Evolutionary conservation across 2,113 vertebrate genomes (phyloP), one percentile per base, ranked within the genome.

Genomic region (Cairina moschata): DNA sequence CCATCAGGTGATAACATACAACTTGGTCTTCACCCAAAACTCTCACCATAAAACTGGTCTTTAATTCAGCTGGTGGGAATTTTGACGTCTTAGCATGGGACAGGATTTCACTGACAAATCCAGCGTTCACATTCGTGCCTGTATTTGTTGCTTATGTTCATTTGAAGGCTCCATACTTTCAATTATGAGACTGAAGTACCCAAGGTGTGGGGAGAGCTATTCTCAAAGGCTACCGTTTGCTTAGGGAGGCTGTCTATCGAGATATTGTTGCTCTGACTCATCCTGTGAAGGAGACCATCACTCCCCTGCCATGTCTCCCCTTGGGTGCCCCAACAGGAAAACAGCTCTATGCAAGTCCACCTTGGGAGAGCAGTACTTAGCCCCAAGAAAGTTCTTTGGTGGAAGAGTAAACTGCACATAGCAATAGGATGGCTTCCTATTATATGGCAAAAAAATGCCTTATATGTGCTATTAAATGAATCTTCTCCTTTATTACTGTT

Each of bases 111-210:
- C 34, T 20, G 32, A 32, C 0, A 0, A 34, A 13, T 32, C 46
- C 52, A n/a, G n/a, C 28, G 26, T 73, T 60, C 56, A 36, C 48
- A 9, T 42, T 66, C 44, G 25, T 34, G 26, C 44, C 52, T 54
- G 31, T 20, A 25, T 63, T 67, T 26, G 32, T 21, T 67, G 86
- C 36, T 0, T 0, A 2, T 23, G 16, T 22, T 74, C 28, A 50
- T 75, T 46, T 74, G 31, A 75, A 79, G 42, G 2, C n/a, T 85
- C 36, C 78, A 17, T 28, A 11, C 38, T 23, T 84, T 85, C 52
- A 75, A 22, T 67, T 31, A 14, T 31, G n/a, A 83, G 65, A 50
- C 6, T 23, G n/a, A 77, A 14, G 46, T 8, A 9, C 62, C 29
- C 13, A 40, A 56, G 26, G 22, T 26, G 5, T 1, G 3, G 20